phyloP scores from a whole-genome alignment of 2,888 invertebrate genomes.

The Eretmocerus hayati region DNA sequence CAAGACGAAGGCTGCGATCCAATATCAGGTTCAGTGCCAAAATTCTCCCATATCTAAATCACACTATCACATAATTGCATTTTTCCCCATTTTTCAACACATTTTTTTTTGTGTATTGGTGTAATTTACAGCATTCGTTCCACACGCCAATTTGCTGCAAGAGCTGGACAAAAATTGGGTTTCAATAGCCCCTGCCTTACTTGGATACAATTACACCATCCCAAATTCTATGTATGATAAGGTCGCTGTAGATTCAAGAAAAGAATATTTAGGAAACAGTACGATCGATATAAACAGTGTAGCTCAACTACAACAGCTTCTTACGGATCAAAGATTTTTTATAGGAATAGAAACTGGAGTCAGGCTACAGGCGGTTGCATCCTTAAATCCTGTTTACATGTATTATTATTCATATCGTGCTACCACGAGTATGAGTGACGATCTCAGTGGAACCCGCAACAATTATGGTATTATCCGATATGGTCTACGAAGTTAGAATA shows the following conservation, averaged over 20 bases:
- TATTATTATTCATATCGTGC: constrained; percentile 7
- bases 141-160: constrained; percentile 3
- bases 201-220: background rate
- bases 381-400: constrained; percentile 1
- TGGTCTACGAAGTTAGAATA: too few species aligned
- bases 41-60: background rate
- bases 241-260: background rate
- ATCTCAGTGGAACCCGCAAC: constrained; percentile 1
- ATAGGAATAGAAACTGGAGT: background rate
- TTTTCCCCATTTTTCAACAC: too few species aligned
- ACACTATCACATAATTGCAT: too few species aligned
- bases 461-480: constrained; percentile 9
- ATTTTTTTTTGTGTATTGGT: too few species aligned
- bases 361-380: background rate
- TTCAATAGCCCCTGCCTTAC: background rate
- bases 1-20: constrained; percentile 5
- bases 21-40: constrained; percentile 1
- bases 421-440: constrained; percentile 1
- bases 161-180: constrained; percentile 3
- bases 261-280: background rate
- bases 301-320: background rate
- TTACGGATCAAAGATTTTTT: constrained; percentile 1
- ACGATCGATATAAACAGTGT: background rate
- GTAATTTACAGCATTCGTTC: background rate
- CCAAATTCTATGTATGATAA: background rate